Base-by-base conservation (phyloP, 2,797 vertebrate genomes). In the Parambassis ranga region DNA sequence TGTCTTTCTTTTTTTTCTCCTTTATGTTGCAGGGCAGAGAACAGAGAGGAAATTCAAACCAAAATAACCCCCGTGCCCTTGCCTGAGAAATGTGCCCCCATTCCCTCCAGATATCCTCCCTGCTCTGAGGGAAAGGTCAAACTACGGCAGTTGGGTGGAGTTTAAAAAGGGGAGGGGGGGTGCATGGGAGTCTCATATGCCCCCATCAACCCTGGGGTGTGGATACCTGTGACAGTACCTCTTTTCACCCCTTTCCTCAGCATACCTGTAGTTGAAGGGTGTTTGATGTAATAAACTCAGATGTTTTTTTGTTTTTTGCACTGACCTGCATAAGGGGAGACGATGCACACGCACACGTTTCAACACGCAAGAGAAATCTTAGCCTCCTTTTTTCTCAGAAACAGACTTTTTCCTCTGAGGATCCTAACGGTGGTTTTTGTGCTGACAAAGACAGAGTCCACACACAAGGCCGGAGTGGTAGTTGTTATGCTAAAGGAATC, bases 401-500 rank as follows among this genome's bases (percentile, higher is more conserved):
- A 48, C 13, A 1, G 13, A 42, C 50, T 66, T 58, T 62, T 46
- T 71, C 60, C 60, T 68, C 52, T 46, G 33, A 42, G 71, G 64
- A 55, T 68, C 50, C 68, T 63, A 69, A 37, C 2, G 47, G 43
- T n/a, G 3, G 33, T 66, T 81, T 82, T 87, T 82, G 72, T 81
- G 89, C 88, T 86, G 84, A 89, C 85, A 86, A 82, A 88, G 79
- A 66, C 71, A 7, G 66, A 71, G 36, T 81, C 74, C 64, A 82
- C 84, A 59, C 82, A 55, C 68, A 49, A 44, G 61, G 65, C 72
- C 49, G 11, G 42, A 64, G 74, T 48, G 63, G 39, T 78, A 77
- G 90, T 90, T 89, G 87, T 88, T 90, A 87, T 86, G 89, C 74
- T 85, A 83, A 87, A 90, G 79, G 88, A 90, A 90, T 89, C 89